Conservation (phyloP, 2,888 invertebrate species). For the Caenorhabditis parvicauda region DNA sequence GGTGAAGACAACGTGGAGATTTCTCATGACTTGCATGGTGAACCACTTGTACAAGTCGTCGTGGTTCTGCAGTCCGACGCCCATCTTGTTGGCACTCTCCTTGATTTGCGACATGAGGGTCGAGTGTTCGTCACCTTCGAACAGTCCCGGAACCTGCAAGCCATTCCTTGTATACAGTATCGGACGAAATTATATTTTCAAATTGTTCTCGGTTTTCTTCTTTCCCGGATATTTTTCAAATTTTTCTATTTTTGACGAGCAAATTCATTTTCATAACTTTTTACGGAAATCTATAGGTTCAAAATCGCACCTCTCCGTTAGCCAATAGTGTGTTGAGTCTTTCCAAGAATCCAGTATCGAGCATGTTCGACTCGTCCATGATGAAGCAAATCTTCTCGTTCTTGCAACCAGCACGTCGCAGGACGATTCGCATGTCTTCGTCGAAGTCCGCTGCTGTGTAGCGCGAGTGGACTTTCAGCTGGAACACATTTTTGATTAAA, state of each 20-base stretch:
- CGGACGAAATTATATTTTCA: too few relatives aligned
- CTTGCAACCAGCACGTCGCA: conserved; percentile 67
- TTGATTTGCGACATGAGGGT: conserved; percentile 99
- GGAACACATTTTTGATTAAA: not conserved
- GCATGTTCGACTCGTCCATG: conserved; percentile 89
- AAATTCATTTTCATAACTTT: conserved; percentile 2
- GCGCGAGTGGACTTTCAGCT: conserved; percentile 85
- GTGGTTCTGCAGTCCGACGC: conserved; percentile 93
- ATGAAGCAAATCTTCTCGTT: conserved; percentile 99
- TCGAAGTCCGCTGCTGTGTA: conserved; percentile 98
- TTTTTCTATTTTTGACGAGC: not conserved
- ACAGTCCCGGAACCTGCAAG: conserved; percentile 66
- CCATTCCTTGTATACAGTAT: too few relatives aligned
- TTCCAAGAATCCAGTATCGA: conserved; percentile 97
- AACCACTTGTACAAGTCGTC: conserved; percentile 99
- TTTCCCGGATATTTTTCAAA: not conserved
- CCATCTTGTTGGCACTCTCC: conserved; percentile 95
- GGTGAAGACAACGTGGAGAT: conserved; percentile 98
- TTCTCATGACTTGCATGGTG: conserved; percentile 91
- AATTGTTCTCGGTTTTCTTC: not conserved
- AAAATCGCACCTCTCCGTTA: conserved; percentile 79
- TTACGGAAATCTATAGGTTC: too few relatives aligned
- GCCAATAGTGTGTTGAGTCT: conserved; percentile 97
- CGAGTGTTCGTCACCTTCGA: conserved; percentile 87
- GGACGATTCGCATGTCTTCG: conserved; percentile 81